Evolutionary conservation across 2,113 vertebrate genomes (phyloP).

Genomic region (Pandion haliaetus): DNA sequence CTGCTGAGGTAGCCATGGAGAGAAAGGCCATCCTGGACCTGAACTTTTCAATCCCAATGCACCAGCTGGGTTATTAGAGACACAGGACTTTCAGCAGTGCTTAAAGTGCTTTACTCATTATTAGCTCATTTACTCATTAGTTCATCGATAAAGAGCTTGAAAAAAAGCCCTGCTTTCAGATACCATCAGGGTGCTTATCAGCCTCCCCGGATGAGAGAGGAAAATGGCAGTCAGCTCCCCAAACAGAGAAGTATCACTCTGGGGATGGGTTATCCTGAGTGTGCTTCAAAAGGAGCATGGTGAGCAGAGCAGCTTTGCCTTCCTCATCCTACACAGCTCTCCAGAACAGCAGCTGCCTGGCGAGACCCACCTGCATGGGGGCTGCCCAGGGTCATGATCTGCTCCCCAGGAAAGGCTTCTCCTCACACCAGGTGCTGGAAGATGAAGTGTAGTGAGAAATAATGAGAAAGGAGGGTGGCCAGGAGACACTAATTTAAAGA

Average conservation of each 20-base stretch:
- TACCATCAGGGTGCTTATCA: background rate
- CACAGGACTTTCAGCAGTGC: background rate
- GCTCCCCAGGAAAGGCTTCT: background rate
- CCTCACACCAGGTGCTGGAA: background rate
- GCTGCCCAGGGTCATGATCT: background rate
- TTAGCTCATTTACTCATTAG: constrained; percentile 14
- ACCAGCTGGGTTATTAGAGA: background rate
- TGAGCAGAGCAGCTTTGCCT: background rate
- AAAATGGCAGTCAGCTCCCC: background rate
- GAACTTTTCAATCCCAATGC: background rate
- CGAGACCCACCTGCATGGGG: background rate
- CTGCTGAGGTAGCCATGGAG: background rate
- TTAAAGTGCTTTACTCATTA: background rate
- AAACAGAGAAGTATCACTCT: background rate
- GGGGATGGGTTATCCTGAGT: background rate
- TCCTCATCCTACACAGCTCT: background rate
- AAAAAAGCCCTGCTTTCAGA: background rate
- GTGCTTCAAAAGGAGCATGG: background rate
- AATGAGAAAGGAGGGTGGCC: background rate
- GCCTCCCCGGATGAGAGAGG: background rate
- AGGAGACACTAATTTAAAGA: background rate
- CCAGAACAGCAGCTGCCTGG: background rate
- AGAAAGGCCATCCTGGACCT: background rate
- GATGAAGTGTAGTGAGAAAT: background rate
- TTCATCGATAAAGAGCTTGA: background rate